Base-by-base conservation (phyloP, 1,140 invertebrate genomes). In the Doryteuthis pealeii region DNA sequence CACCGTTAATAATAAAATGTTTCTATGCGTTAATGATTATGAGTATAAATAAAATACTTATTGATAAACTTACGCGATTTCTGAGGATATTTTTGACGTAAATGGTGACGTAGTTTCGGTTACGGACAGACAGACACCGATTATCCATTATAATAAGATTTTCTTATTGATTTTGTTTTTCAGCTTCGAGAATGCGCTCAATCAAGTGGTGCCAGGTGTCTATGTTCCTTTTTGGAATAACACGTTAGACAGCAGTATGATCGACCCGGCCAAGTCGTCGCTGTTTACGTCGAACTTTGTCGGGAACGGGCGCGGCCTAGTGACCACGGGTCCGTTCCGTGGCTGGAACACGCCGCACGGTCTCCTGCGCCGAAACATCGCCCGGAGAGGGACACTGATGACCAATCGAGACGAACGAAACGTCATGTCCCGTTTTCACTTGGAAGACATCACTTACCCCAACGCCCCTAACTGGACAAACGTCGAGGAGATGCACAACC, bases 171-270 rank as follows among this genome's bases (percentile, higher is more conserved):
- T 62, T 22, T 62, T 62, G 66, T 45, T 2, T 73, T 73, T 30
- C 75, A 85, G 84, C 75, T 83, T 79, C 73, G 83, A 86, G 71
- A 82, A 84, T 32, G 76, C 82, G 15, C 77, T 86, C 10, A 78
- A 78, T 0, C 73, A 81, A 58, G 81, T 83, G 31, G 75, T 82
- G 31, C 80, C 80, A 3, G 69, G 54, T 4, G 73, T 84, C 1
- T 80, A 76, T 10, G 31, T 86, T 43, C 83, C 83, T 18, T 86
- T 81, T 73, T 84, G 82, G 81, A 83, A 86, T 71, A 80, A 80
- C 3, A 84, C 81, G 5, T 22, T 83, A 15, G 84, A 86, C 67
- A 78, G 76, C 40, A 66, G 78, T 28, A 76, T 82, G 62, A 15
- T 28, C 18, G 14, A 71, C 6, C 35, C 35, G 12, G 18, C 26